These are phyloP conservation scores for Gymnocheta viridis DNA, from an alignment of 2,888 invertebrate species.

Conservation along the genomic window DNA sequence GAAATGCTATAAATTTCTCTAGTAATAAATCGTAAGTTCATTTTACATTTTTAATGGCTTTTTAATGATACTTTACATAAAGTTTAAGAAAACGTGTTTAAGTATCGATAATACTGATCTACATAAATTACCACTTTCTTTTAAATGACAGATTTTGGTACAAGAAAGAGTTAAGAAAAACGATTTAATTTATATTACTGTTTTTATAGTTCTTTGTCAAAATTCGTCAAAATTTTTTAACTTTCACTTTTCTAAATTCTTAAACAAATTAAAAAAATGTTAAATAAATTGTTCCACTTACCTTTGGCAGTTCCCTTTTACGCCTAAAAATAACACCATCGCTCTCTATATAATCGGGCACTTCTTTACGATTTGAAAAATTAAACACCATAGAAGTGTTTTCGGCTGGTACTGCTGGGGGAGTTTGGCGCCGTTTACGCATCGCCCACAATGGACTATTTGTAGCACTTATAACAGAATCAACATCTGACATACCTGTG, in stretches of 20 bases:
- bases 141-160: background rate
- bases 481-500: conserved; percentile 74
- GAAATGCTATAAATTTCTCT: background rate
- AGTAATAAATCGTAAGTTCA: background rate
- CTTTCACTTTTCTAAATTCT: conserved; percentile 14
- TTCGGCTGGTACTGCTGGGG: conserved; percentile 80
- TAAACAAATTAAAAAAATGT: background rate
- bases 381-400: conserved; percentile 92
- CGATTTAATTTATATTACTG: no score
- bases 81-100: conserved; percentile 18
- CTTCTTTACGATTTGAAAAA: conserved; percentile 91
- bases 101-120: background rate
- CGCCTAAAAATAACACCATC: conserved; percentile 89
- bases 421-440: conserved; percentile 76
- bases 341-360: conserved; percentile 95
- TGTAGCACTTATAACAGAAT: conserved; percentile 73
- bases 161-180: background rate
- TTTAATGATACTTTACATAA: conserved; percentile 27
- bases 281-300: conserved; percentile 82
- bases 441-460: conserved; percentile 77
- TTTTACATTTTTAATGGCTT: background rate
- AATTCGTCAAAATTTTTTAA: background rate
- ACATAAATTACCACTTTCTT: conserved; percentile 31
- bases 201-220: no score
- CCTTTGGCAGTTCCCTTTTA: conserved; percentile 88